Percentiles rank a stretch among this genome's conserved stretches.
phyloP scores from a whole-genome alignment of 53 echinoderm and acorn worm species.

The Antedon mediterranea region DNA sequence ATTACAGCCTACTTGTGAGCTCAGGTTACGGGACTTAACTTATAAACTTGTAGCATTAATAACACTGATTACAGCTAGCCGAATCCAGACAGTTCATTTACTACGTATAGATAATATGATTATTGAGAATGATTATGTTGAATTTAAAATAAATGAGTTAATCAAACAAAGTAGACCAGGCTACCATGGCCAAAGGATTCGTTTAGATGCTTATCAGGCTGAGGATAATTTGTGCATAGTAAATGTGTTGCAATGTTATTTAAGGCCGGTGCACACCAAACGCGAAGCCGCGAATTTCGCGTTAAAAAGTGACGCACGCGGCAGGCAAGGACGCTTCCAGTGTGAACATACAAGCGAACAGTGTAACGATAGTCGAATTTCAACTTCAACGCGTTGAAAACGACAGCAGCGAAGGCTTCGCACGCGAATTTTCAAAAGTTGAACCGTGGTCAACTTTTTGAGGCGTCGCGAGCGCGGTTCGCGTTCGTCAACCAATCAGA shows the following conservation, averaged over 20 bases:
- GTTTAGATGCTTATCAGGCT: conserved; percentile 10
- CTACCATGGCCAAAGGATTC: neutral
- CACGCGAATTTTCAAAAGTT: no score
- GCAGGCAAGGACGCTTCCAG: no score
- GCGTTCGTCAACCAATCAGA: no score
- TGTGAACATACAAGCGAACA: no score
- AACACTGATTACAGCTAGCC: neutral
- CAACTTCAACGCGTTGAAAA: no score
- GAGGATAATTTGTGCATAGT: conserved; percentile 25
- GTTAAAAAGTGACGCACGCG: no score
- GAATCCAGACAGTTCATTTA: neutral
- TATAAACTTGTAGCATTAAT: neutral
- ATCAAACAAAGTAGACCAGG: conserved; percentile 26
- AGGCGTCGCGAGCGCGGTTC: no score
- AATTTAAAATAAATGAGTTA: conserved; percentile 10
- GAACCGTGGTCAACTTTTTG: no score
- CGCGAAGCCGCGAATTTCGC: no score
- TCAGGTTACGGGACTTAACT: neutral
- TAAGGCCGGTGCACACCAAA: no score
- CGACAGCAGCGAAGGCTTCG: no score
- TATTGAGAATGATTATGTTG: conserved; percentile 1
- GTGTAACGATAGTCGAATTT: no score
- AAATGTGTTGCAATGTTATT: conserved; percentile 11
- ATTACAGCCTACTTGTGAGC: neutral
- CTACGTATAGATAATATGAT: neutral